Base-by-base conservation (phyloP, 1,140 invertebrate species). In the Diachasmimorpha longicaudata region DNA sequence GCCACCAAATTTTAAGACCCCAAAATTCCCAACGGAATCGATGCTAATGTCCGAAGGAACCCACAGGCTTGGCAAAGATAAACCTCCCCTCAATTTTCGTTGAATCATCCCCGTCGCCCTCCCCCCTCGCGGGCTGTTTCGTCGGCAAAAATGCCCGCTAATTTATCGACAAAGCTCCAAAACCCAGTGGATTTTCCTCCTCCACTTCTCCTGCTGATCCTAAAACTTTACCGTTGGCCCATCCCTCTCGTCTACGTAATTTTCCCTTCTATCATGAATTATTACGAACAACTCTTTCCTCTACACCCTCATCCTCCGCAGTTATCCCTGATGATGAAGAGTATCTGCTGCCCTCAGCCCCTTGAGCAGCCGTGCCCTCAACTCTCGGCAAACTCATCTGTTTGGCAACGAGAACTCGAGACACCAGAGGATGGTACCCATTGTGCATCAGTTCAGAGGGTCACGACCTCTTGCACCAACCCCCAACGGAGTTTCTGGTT, bases 201-300 rank as follows among this genome's bases (percentile, higher is more conserved):
- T 13, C 25, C 6, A n/a, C 42, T 23, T 13, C 25, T 10, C 21
- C 25, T 4, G 14, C 14, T 10, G 16, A n/a, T 52, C 48, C n/a
- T 3, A 16, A 52, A 52, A 52, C 48, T 52, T 52, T 52, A 8
- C 44, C n/a, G 44, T 11, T 42, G 16, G 5, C n/a, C 48, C 48
- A 16, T 52, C 13, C 48, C 75, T 66, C 48, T 46, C 78, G 67
- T 37, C 55, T 66, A 72, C 74, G 75, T 78, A 77, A 71, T 79
- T 77, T 75, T 75, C 73, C 77, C 74, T 77, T 75, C 21, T 78
- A 77, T 80, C 77, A 72, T 80, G 74, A 80, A 74, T 80, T 78
- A 80, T 80, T 77, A 75, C 76, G 70, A 66, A 72, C 19, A 71
- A 70, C 75, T 79, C 67, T 77, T 73, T 72, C 44, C 36, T 70